Conservation (phyloP, 2,113 vertebrate genomes). For the Tragulus kanchil region DNA sequence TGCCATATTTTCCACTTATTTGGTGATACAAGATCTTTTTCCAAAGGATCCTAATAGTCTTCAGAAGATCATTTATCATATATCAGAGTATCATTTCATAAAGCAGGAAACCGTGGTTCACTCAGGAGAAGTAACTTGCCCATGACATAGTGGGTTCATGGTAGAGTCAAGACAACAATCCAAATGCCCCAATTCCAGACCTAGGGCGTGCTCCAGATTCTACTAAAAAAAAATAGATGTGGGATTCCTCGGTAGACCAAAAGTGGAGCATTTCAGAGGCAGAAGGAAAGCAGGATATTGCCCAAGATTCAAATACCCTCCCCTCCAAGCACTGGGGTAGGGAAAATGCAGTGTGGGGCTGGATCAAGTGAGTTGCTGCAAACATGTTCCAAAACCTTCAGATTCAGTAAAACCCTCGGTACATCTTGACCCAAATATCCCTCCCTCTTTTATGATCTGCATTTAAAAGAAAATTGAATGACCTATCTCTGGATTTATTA, state of each 20-base stretch:
- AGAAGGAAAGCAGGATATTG: not conserved
- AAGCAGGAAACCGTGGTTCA: not conserved
- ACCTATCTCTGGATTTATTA: slow-evolving; percentile 77
- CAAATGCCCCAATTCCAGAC: not conserved
- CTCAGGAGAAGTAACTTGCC: not conserved
- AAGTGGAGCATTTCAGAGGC: not conserved
- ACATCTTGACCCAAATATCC: slow-evolving; percentile 67
- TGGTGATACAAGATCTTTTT: not conserved
- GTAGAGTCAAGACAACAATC: not conserved
- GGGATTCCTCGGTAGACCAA: not conserved
- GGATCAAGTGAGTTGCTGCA: not conserved
- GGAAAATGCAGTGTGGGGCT: not conserved
- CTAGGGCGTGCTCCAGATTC: no score
- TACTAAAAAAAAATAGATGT: not conserved
- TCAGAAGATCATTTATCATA: not conserved
- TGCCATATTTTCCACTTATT: not conserved
- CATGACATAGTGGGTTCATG: not conserved
- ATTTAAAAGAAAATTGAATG: slow-evolving; percentile 78
- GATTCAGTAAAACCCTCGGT: slow-evolving; percentile 47
- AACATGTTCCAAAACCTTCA: slow-evolving; percentile 51
- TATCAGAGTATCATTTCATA: not conserved
- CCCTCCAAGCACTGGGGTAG: not conserved
- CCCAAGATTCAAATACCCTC: not conserved
- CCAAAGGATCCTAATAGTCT: not conserved
- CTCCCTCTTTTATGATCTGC: slow-evolving; percentile 63